These are phyloP conservation scores for Anoplius nigerrimus DNA, from an alignment of 2,888 invertebrate species.

Conservation along the genomic window DNA sequence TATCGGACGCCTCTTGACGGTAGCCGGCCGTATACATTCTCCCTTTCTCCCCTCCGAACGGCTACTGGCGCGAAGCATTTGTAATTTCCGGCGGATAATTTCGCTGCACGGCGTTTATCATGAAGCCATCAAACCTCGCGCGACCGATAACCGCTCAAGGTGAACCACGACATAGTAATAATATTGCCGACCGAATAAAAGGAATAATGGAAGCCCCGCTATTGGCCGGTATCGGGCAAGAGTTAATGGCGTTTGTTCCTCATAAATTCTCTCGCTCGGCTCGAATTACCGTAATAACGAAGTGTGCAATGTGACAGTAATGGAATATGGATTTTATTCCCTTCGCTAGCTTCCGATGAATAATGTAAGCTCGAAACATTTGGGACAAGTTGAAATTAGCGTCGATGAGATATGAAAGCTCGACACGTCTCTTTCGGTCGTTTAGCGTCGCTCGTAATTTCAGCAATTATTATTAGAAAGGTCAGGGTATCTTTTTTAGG, in stretches of 20 bases:
- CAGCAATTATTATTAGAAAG: too few relatives aligned
- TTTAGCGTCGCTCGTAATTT: too few relatives aligned
- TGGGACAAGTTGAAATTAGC: too few relatives aligned
- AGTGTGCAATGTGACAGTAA: too few relatives aligned
- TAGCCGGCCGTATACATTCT: neutral
- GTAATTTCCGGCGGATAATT: conserved; percentile 52
- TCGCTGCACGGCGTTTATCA: conserved; percentile 43
- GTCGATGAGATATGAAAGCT: too few relatives aligned
- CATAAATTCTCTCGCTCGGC: neutral
- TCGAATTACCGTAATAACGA: neutral
- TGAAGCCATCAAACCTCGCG: conserved; percentile 42
- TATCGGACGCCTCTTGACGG: conserved; percentile 47
- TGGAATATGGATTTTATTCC: too few relatives aligned
- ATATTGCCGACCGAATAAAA: neutral
- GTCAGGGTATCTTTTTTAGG: too few relatives aligned
- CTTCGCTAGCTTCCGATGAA: too few relatives aligned
- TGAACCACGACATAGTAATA: conserved; percentile 16
- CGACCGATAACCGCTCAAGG: conserved; percentile 38
- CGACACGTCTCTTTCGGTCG: too few relatives aligned
- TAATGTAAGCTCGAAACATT: too few relatives aligned
- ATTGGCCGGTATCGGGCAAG: too few relatives aligned
- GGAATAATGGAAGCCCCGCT: too few relatives aligned
- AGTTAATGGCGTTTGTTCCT: neutral
- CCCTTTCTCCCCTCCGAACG: conserved; percentile 3
- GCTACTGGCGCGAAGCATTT: conserved; percentile 9